Conservation (phyloP, 2,113 vertebrate genomes). For the Colaptes auratus region DNA sequence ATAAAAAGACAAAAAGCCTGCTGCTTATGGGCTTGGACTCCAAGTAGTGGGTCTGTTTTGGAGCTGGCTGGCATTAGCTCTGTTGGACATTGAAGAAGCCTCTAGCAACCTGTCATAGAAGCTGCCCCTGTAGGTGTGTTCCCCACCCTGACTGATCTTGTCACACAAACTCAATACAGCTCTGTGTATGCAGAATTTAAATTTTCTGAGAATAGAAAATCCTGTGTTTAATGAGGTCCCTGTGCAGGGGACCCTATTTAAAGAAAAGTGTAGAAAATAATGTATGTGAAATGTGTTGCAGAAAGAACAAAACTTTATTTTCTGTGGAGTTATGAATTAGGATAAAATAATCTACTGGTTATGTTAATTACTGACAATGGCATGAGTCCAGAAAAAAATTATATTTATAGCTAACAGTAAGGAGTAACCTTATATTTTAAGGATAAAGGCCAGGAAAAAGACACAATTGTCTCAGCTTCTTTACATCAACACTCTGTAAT, state of each 20-base stretch:
- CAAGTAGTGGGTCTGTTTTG: background rate
- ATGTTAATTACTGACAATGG: background rate
- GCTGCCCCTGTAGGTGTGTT: too few relatives aligned
- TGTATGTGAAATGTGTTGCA: background rate
- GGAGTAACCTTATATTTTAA: background rate
- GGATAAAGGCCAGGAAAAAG: background rate
- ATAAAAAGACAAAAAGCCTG: background rate
- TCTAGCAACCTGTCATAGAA: too few relatives aligned
- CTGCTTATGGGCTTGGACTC: background rate
- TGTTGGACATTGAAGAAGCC: too few relatives aligned
- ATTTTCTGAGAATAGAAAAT: background rate
- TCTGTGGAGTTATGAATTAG: background rate
- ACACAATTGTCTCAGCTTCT: background rate
- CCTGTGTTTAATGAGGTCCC: background rate
- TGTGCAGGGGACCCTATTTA: background rate
- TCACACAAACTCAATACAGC: background rate
- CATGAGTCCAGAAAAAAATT: background rate
- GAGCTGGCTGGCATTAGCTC: too few relatives aligned
- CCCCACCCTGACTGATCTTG: too few relatives aligned
- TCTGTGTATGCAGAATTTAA: background rate
- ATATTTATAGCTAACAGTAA: background rate
- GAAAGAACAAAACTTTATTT: background rate
- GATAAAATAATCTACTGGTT: background rate
- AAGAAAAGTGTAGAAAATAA: background rate
- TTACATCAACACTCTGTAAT: constrained; percentile 10